phyloP scores from a whole-genome alignment of 30 jellyfish, hydroid and myxozoan genomes.

The Sanderia malayensis region DNA sequence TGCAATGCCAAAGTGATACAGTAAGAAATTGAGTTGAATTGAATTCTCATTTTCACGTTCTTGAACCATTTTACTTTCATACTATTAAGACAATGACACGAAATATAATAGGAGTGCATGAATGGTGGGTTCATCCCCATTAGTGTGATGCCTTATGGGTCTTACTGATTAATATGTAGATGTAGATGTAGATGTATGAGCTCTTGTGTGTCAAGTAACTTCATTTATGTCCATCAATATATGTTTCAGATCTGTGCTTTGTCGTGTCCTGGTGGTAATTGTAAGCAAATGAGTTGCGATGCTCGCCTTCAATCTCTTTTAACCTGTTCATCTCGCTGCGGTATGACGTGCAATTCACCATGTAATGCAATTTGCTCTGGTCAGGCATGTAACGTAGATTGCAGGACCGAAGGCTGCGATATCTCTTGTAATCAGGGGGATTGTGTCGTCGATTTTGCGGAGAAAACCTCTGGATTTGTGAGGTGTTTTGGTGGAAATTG shows the following conservation, averaged over 20 bases:
- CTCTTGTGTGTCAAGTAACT: too few relatives aligned
- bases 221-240: neutral
- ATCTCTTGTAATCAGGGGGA: neutral
- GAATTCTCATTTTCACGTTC: neutral
- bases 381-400: neutral
- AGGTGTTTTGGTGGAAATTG: neutral
- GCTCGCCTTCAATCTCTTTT: neutral
- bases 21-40: slow-evolving; percentile 4
- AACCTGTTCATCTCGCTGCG: neutral
- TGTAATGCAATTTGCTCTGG: neutral
- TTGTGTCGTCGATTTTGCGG: neutral
- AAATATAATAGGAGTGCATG: neutral
- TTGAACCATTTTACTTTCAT: neutral
- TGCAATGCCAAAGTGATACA: slow-evolving; percentile 27
- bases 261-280: neutral
- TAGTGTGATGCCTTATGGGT: too few relatives aligned
- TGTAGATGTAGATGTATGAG: too few relatives aligned
- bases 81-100: neutral
- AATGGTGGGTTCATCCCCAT: too few relatives aligned
- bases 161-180: too few relatives aligned
- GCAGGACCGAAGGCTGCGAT: neutral
- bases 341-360: neutral
- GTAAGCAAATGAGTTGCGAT: slow-evolving; percentile 4
- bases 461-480: neutral
- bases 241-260: neutral